Conservation (phyloP, 2,888 invertebrate species). For the Oligia strigilis region DNA sequence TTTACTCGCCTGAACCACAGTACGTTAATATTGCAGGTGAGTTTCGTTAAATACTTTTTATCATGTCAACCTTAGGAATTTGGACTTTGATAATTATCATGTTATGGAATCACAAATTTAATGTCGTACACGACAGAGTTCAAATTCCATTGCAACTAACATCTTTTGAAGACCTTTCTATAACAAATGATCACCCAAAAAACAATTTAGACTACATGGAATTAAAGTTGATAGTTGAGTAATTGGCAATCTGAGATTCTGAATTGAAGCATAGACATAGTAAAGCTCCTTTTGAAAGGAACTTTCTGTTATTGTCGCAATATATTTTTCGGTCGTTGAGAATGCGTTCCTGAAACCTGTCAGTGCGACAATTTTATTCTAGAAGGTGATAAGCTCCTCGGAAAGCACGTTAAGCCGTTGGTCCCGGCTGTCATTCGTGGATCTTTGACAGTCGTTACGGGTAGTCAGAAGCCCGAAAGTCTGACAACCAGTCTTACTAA, state of each 20-base stretch:
- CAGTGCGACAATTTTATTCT: neutral
- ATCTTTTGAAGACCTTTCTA: neutral
- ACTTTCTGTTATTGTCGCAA: neutral
- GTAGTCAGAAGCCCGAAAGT: no score
- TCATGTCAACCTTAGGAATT: neutral
- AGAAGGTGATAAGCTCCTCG: no score
- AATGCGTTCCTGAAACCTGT: neutral
- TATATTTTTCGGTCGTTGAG: neutral
- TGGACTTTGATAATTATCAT: neutral
- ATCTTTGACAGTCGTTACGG: no score
- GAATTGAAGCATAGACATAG: neutral
- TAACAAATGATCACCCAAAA: neutral
- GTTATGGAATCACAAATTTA: neutral
- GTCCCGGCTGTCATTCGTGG: no score
- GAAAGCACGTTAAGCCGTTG: no score
- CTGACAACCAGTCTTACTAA: no score
- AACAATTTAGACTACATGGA: no score
- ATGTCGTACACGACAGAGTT: neutral
- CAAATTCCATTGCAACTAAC: neutral
- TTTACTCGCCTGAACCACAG: slow-evolving; percentile 84
- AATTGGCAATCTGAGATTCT: neutral
- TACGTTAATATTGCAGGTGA: slow-evolving; percentile 87
- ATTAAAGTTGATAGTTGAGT: neutral
- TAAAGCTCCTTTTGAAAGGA: no score
- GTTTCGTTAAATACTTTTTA: slow-evolving; percentile 33